Conservation (phyloP, 1,140 invertebrate species). For the Tribolium castaneum region DNA sequence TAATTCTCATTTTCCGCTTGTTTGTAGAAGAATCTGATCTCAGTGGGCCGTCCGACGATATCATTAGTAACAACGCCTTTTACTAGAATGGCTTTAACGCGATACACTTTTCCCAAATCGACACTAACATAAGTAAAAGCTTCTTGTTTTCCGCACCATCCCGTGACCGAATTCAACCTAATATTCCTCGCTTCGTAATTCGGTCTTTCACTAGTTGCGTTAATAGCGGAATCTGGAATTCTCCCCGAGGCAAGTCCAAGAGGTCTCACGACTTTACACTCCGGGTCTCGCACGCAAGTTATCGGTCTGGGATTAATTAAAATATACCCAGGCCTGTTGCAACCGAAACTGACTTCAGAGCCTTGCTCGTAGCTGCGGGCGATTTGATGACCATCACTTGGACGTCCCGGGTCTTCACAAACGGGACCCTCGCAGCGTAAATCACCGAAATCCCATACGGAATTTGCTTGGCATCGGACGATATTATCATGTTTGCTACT, state of each 20-base stretch:
- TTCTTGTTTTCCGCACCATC: conserved; percentile 95
- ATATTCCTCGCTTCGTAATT: conserved; percentile 93
- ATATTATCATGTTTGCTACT: conserved; percentile 91
- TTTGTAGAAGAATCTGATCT: conserved; percentile 97
- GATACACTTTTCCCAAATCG: conserved; percentile 89
- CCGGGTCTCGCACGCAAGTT: conserved; percentile 90
- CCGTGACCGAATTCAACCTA: conserved; percentile 91
- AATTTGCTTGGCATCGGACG: conserved; percentile 90
- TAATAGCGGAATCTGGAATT: conserved; percentile 96
- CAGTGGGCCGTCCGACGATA: conserved; percentile 92
- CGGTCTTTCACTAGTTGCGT: conserved; percentile 91
- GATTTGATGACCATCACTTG: conserved; percentile 89
- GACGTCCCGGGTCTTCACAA: conserved; percentile 94
- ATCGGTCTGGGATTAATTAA: conserved; percentile 92
- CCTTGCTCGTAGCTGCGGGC: conserved; percentile 93
- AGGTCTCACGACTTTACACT: conserved; percentile 93
- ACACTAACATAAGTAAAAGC: conserved; percentile 96
- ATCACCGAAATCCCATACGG: conserved; percentile 97
- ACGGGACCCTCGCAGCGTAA: conserved; percentile 95
- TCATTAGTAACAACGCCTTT: conserved; percentile 96
- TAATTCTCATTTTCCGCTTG: conserved; percentile 93
- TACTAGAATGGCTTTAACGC: conserved; percentile 91
- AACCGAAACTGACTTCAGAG: conserved; percentile 90
- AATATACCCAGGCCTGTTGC: conserved; percentile 91
- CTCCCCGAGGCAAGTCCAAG: conserved; percentile 90